phyloP scores from a whole-genome alignment of 2,888 invertebrate genomes.

The Ormyrus thymus region DNA sequence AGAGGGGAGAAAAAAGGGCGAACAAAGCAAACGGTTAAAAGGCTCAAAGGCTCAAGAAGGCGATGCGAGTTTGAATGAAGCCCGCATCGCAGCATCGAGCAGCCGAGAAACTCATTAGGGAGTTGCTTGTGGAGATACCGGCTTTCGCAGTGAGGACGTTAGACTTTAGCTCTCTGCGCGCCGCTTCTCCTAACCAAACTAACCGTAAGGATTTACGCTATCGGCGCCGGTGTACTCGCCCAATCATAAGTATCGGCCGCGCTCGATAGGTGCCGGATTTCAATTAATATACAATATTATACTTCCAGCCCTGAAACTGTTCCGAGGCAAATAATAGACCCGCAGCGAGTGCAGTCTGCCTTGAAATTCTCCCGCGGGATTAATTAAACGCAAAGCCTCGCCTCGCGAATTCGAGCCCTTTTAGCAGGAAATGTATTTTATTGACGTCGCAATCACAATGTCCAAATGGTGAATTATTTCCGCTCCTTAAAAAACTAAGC shows the following conservation, averaged over 20 bases:
- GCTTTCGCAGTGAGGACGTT: conserved; percentile 16
- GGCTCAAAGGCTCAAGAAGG: conserved; percentile 47
- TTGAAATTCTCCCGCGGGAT: neutral
- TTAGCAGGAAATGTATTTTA: neutral
- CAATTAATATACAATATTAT: conserved; percentile 25
- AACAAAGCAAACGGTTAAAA: conserved; percentile 17
- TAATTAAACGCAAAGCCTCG: neutral
- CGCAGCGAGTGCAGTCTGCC: too few species aligned
- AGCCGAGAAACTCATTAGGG: conserved; percentile 71
- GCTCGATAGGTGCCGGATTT: conserved; percentile 15
- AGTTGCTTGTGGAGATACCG: conserved; percentile 59
- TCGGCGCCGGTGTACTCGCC: neutral
- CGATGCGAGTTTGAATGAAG: conserved; percentile 66
- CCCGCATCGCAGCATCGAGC: conserved; percentile 69
- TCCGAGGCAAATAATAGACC: neutral
- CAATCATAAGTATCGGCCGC: conserved; percentile 29
- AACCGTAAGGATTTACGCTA: conserved; percentile 25
- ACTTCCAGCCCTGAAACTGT: neutral
- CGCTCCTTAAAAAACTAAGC: neutral
- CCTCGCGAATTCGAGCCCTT: neutral
- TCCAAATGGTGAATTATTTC: neutral
- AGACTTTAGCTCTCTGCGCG: conserved; percentile 11
- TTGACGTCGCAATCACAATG: neutral
- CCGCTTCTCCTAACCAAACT: conserved; percentile 16
- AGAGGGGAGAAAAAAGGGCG: neutral